phyloP scores from a whole-genome alignment of 2,113 vertebrate genomes.

The Engystomops pustulosus region DNA sequence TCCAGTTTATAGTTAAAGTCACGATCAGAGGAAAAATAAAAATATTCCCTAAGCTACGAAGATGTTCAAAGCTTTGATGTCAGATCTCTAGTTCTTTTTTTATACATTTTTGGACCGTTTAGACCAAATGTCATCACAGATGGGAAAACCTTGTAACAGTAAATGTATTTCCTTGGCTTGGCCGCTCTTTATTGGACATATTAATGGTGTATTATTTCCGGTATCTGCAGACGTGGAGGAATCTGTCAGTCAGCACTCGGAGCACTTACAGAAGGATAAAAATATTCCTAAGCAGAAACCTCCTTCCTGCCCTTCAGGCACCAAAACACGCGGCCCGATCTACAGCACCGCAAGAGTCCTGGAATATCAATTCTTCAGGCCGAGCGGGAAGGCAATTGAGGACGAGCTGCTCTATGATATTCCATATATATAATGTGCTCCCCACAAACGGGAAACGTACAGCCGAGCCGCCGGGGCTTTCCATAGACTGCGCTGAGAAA shows the following conservation, averaged over 20 bases:
- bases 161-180: background rate
- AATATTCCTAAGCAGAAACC: background rate
- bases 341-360: background rate
- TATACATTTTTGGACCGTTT: too few species aligned
- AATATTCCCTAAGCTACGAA: too few species aligned
- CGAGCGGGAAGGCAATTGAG: background rate
- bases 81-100: too few species aligned
- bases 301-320: background rate
- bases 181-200: background rate
- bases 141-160: background rate
- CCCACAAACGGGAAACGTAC: background rate
- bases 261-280: background rate
- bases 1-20: too few species aligned
- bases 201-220: slow-evolving; percentile 5
- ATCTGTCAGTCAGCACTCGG: background rate
- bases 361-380: background rate
- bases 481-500: background rate
- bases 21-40: too few species aligned
- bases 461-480: background rate
- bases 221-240: too few species aligned
- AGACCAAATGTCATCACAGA: background rate
- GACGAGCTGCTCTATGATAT: slow-evolving; percentile 14
- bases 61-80: too few species aligned
- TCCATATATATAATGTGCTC: background rate
- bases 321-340: background rate